Base-by-base conservation (phyloP, 2,888 invertebrate species). In the Ochropacha duplaris region DNA sequence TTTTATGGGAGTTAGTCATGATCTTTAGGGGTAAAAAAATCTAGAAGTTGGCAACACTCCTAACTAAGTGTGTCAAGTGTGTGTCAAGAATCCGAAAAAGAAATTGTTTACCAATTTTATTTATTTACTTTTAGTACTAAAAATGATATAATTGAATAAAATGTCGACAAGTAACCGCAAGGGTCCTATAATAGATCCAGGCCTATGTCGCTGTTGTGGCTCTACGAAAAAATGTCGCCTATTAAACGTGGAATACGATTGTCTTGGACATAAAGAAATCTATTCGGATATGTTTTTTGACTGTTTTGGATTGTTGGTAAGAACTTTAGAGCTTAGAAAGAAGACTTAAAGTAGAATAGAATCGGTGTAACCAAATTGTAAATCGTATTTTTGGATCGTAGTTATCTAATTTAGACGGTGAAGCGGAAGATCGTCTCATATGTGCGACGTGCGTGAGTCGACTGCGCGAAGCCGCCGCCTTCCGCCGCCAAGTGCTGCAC, bases 261-360 rank as follows among this genome's bases (percentile, higher is more conserved):
- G 84, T 79, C 71, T 77, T 24, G 88, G 87, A 0, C 81, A 81
- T 36, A 82, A 80, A 64, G 90, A 90, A 72, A 74, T 87, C 0
- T 90, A 90, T 58, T 79, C 84, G 0, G 89, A 90, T 66, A 86
- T 90, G 81, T 87, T 90, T 63, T 76, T 90, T 9, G 90, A 90
- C 60, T 88, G 88, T 68, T 90, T 87, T 65, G 90, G 91, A 8
- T 72, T 90, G 58, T 60, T 90, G 77, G 90, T 90, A 62, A 70
- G 83, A 78, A 36, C 9, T 36, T 36, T 52, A 9, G n/a, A 3
- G 34, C 57, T 26, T 55, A 22, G 58, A 14, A 26, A 22, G 16
- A 16, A 16, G 39, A 1, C 1, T 14, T 14, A 14, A 34, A 14
- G 14, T 34, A 34, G 14, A 12, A 34, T 4, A 14, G 1, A 34